Base-by-base conservation (phyloP, 1,140 invertebrate species). In the Diabrotica virgifera region DNA sequence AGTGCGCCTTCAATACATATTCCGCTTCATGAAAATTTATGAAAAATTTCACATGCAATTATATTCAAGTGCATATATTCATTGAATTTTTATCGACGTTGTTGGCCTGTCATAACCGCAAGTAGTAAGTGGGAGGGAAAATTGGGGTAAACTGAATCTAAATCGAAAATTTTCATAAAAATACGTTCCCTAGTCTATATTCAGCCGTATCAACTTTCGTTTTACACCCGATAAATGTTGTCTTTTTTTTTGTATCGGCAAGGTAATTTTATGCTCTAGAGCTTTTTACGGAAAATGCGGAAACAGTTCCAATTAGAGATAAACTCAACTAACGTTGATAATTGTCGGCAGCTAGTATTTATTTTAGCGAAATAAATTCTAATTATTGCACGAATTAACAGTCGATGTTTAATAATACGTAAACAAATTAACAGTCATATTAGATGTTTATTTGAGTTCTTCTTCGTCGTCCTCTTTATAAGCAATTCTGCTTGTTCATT, bases 1-100 rank as follows among this genome's bases (percentile, higher is more conserved):
- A 24, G 24, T 24, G 24, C 24, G 24, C 24, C 40, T n/a, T 46
- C 40, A 46, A 8, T n/a, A 46, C 40, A 46, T 10, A n/a, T 46
- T 46, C n/a, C n/a, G 40, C 8, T 46, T 46, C 40, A 46, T 46
- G 40, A 46, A 46, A 46, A 46, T 46, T 10, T 46, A 46, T 46
- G 40, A 6, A 46, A 46, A 46, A 46, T 46, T n/a, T n/a, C 40
- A 46, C 40, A 46, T 46, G 40, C 40, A 46, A 46, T 46, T 46
- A 46, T 46, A 46, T 46, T 46, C 40, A 46, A 46, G 40, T 46
- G 40, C 40, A 46, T 46, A 46, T 46, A 46, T 46, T 46, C 40
- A 46, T 46, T n/a, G 40, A 46, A 46, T 46, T 46, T 46, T 46
- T 46, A 46, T 46, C n/a, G 40, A 46, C 8, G 8, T n/a, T 46